Percentiles rank a stretch among this genome's conserved stretches.
Evolutionary conservation across 2,113 vertebrate species (phyloP).

Genomic region (Anolis carolinensis): DNA sequence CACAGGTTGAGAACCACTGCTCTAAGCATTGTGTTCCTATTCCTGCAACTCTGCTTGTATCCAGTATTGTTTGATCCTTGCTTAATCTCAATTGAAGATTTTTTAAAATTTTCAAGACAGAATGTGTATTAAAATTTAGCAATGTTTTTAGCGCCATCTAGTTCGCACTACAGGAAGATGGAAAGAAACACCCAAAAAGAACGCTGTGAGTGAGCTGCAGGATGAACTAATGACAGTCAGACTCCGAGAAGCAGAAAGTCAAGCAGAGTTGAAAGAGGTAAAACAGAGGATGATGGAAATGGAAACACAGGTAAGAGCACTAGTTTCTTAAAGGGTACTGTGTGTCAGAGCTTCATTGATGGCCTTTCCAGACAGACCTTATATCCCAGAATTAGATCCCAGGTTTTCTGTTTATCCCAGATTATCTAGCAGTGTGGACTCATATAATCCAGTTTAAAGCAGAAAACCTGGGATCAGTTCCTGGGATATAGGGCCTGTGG

Average conservation of each 20-base stretch:
- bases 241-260: constrained; percentile 92
- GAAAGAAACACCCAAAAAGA: constrained; percentile 93
- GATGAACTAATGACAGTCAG: constrained; percentile 96
- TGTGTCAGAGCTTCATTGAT: not conserved
- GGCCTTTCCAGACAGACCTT: too few relatives aligned
- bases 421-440: too few relatives aligned
- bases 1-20: not conserved
- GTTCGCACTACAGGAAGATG: constrained; percentile 91
- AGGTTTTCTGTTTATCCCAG: too few relatives aligned
- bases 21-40: not conserved
- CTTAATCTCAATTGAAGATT: not conserved
- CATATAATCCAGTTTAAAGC: too few relatives aligned
- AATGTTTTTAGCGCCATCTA: constrained; percentile 85
- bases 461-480: too few relatives aligned
- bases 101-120: not conserved
- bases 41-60: not conserved
- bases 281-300: constrained; percentile 94
- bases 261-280: constrained; percentile 90
- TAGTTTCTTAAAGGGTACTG: accelerated
- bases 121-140: not conserved
- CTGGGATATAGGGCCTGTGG: too few relatives aligned
- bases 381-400: too few relatives aligned
- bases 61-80: not conserved
- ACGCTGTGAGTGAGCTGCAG: constrained; percentile 89
- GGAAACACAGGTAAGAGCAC: constrained; percentile 88